These are phyloP conservation scores for Patella depressa DNA, from an alignment of 2,888 invertebrate species.

Conservation along the genomic window DNA sequence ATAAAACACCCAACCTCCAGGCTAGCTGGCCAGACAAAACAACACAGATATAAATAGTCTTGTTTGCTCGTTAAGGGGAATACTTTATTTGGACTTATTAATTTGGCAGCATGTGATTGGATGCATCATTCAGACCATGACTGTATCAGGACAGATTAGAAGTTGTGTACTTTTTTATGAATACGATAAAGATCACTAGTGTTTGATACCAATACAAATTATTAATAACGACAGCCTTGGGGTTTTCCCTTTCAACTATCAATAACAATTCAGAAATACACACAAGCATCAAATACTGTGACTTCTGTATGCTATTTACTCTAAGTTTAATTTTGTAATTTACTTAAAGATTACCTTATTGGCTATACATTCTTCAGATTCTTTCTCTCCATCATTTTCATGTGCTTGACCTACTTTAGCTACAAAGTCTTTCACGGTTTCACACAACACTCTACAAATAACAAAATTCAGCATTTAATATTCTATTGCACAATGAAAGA, in stretches of 20 bases:
- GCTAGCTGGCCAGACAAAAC: too few relatives aligned
- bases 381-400: slow-evolving; percentile 46
- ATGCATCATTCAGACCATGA: too few relatives aligned
- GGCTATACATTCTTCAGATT: slow-evolving; percentile 35
- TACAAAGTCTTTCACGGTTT: slow-evolving; percentile 84
- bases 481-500: slow-evolving; percentile 11
- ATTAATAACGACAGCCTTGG: not conserved
- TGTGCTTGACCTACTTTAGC: slow-evolving; percentile 72
- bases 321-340: not conserved
- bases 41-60: too few relatives aligned
- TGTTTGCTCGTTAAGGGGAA: too few relatives aligned
- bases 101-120: too few relatives aligned
- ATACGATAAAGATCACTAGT: too few relatives aligned
- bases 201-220: too few relatives aligned
- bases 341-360: slow-evolving; percentile 29
- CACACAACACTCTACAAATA: slow-evolving; percentile 77
- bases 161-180: too few relatives aligned
- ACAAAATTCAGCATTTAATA: not conserved
- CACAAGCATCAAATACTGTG: not conserved
- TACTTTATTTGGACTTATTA: too few relatives aligned
- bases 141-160: too few relatives aligned
- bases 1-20: too few relatives aligned
- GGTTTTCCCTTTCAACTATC: not conserved
- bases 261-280: not conserved
- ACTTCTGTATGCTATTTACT: slow-evolving; percentile 11